Base-by-base conservation (phyloP, 2,888 invertebrate genomes). In the Sesamia inferens region DNA sequence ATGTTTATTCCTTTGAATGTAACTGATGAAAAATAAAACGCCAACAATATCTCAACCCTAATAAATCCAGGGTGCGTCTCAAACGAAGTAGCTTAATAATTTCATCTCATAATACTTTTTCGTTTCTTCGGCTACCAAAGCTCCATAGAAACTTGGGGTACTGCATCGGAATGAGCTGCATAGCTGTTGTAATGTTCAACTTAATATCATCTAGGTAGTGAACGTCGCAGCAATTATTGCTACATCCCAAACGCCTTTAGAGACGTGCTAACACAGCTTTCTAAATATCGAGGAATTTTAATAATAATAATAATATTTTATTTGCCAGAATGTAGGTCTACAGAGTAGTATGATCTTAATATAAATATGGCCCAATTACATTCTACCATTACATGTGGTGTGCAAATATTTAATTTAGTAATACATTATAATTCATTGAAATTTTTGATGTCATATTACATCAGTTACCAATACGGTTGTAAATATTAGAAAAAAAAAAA, bases 221-320 rank as follows among this genome's bases (percentile, higher is more conserved):
- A 85, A 78, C 89, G 91, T 91, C 90, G 88, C 89, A 92, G 92
- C 92, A 93, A 93, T 93, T 93, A 93, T 93, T 91, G 88, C 91
- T 88, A 92, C 91, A 91, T 90, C 90, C 85, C 87, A 88, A 91
- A 90, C 82, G 79, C 71, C 79, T 87, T 76, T 90, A 90, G 90
- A 72, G 92, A 77, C 74, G 90, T 44, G 68, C 74, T 47, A 16
- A 47, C 22, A 44, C 22, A 39, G 16, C 48, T 11, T 66, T 71
- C 67, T 82, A 74, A 65, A 76, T 81, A 80, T 87, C 84, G 83
- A 76, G 51, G 22, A 16, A 47, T 57, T 51, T 51, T n/a, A n/a
- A n/a, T n/a, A n/a, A n/a, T n/a, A n/a, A n/a, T n/a, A n/a, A n/a
- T n/a, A n/a, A n/a, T n/a, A n/a, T n/a, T n/a, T n/a, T n/a, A n/a